Base-by-base conservation (phyloP, 2,888 invertebrate genomes). In the Galerucella calmariensis region DNA sequence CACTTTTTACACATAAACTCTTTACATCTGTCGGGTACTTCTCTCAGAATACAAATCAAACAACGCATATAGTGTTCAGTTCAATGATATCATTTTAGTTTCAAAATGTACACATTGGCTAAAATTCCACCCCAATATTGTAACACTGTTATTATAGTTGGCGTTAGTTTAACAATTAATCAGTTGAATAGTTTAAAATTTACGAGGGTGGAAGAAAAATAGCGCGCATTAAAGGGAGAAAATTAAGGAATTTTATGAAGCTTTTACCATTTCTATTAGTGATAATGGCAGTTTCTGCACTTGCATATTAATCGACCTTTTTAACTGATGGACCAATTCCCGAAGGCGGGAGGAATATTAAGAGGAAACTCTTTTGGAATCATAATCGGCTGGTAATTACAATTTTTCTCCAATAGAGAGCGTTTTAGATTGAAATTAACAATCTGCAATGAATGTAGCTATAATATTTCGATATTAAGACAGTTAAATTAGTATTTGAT, bases 191-290 rank as follows among this genome's bases (percentile, higher is more conserved):
- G 56, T 20, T 3, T 8, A 1, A 20, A 48, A 48, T 48, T 10
- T 48, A 48, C 48, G 11, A 48, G 48, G 12, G 11, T 48, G 12
- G 12, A 12, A 48, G 48, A 48, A 48, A 46, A 46, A 46, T 46
- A 11, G 12, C 46, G 11, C 35, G 5, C 2, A 35, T 35, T 8
- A 35, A 8, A 35, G 8, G 8, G 8, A 35, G 35, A 8, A 35
- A 0, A 35, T 35, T 76, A 68, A 58, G 69, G 61, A 63, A 24
- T 67, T 71, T 72, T 73, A 77, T 67, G 66, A 69, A 62, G 77
- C 76, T 70, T 70, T 77, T 74, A 74, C 74, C 76, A 69, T 77
- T 79, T 79, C 79, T 79, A 74, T 79, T 79, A 76, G 74, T 76
- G 77, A 76, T 79, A 79, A 79, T 72, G 76, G 75, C 72, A 72